Base-by-base conservation (phyloP, 2,888 invertebrate genomes). In the Arrhopalites spinosus region DNA sequence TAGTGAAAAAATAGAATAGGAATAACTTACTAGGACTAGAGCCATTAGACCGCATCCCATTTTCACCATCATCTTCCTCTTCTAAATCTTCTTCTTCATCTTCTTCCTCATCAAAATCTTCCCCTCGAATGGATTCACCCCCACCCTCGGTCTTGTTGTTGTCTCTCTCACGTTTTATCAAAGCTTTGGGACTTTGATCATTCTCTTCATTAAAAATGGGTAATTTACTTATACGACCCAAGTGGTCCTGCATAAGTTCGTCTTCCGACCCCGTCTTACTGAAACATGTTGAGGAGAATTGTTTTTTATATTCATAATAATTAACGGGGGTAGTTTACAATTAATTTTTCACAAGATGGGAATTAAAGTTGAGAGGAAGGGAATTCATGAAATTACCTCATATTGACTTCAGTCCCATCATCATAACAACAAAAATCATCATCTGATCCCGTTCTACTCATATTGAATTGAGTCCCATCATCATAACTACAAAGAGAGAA, bases 41-140 rank as follows among this genome's bases (percentile, higher is more conserved):
- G 79, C 64, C 78, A 84, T 77, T 81, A 84, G 83, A 80, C 85
- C 89, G 73, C 63, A 75, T 74, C 53, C 74, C 74, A 67, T 77
- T 77, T 53, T 77, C 74, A 25, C 75, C 77, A 68, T 77, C 77
- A 68, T 75, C 77, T 20, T 76, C 69, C 2, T 74, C 73, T 27
- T 78, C 76, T 63, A 69, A 74, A 17, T 59, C 72, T 20, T 76
- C 70, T 8, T 75, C 75, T 27, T 76, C 70, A 7, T 75, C 75
- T 11, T 72, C 72, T 1, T 70, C 74, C 8, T 75, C 75, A 23
- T 74, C 74, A 27, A 74, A 74, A 67, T 77, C 73, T 23, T 75
- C 67, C 7, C 47, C 56, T 23, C 53, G 29, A n/a, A 72, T 27
- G 29, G 59, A 25, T 15, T 25, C 1, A 8, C 8, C 23, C 25